Conservation (phyloP, 2,797 vertebrate genomes). For the Carcharodon carcharias region DNA sequence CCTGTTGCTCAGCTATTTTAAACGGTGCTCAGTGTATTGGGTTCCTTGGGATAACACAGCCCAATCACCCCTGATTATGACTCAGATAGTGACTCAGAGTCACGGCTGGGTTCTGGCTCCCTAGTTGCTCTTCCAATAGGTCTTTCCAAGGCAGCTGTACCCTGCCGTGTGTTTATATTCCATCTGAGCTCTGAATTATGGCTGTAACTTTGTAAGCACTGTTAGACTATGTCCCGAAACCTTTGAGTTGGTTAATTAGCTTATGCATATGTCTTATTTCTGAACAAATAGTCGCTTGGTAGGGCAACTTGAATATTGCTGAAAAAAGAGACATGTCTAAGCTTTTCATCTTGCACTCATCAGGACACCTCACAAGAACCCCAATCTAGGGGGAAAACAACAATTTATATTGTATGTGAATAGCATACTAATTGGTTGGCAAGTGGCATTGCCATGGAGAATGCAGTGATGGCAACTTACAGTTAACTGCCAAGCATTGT, state of each 20-base stretch:
- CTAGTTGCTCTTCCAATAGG: neutral
- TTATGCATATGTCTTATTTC: no score
- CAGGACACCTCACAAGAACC: no score
- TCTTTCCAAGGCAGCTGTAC: neutral
- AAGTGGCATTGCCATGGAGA: no score
- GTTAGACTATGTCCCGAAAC: neutral
- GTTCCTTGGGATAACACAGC: neutral
- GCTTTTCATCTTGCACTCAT: no score
- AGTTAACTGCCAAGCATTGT: no score
- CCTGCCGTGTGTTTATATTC: neutral
- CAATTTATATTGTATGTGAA: no score
- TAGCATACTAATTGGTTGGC: no score
- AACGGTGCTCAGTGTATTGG: neutral
- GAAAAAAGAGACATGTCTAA: no score
- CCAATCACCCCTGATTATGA: neutral
- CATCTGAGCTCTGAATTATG: neutral
- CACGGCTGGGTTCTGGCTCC: neutral
- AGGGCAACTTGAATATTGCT: no score
- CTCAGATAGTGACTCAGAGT: neutral
- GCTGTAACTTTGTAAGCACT: neutral
- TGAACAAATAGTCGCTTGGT: neutral
- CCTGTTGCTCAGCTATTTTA: neutral
- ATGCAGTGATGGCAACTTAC: no score
- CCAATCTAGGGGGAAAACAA: no score
- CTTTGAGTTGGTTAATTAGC: neutral